phyloP scores from a whole-genome alignment of 37 sponge, comb jelly and placozoan species.

The Axinella damicornis region DNA sequence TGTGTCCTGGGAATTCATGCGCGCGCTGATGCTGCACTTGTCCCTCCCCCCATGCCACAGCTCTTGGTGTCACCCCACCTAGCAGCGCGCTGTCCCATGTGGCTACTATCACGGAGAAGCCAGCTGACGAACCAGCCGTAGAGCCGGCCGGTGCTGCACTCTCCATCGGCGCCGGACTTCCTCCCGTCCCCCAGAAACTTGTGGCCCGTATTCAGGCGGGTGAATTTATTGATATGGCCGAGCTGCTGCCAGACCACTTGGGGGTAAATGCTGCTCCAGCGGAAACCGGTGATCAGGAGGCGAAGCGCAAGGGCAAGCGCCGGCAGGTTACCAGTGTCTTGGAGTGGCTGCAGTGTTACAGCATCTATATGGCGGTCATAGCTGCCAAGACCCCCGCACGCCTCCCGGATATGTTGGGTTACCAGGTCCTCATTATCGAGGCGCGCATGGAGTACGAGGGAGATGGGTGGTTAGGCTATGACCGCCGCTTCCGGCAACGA shows the following conservation, averaged over 20 bases:
- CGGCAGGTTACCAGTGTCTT: background rate
- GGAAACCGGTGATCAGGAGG: background rate
- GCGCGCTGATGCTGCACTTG: too few relatives aligned
- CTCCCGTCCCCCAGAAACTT: conserved; percentile 1
- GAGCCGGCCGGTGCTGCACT: too few relatives aligned
- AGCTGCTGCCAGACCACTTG: conserved; percentile 3
- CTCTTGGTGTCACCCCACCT: too few relatives aligned
- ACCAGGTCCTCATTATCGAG: background rate
- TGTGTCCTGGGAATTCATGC: too few relatives aligned
- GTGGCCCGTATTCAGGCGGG: conserved; percentile 4
- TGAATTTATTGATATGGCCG: conserved; percentile 25
- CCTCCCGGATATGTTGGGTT: background rate
- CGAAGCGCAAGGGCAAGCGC: background rate
- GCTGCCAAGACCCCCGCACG: background rate
- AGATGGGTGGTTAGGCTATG: conserved; percentile 17
- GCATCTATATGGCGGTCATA: background rate
- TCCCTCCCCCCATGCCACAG: too few relatives aligned
- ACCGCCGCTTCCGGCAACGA: conserved; percentile 21
- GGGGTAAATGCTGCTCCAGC: background rate
- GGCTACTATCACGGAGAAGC: too few relatives aligned
- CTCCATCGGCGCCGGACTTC: too few relatives aligned
- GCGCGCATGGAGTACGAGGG: conserved; percentile 1
- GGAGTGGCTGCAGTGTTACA: conserved; percentile 16
- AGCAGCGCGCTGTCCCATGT: too few relatives aligned
- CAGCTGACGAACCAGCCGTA: too few relatives aligned